phyloP scores from a whole-genome alignment of 2,888 invertebrate genomes.

The Ashinkailepas kermadecensis region DNA sequence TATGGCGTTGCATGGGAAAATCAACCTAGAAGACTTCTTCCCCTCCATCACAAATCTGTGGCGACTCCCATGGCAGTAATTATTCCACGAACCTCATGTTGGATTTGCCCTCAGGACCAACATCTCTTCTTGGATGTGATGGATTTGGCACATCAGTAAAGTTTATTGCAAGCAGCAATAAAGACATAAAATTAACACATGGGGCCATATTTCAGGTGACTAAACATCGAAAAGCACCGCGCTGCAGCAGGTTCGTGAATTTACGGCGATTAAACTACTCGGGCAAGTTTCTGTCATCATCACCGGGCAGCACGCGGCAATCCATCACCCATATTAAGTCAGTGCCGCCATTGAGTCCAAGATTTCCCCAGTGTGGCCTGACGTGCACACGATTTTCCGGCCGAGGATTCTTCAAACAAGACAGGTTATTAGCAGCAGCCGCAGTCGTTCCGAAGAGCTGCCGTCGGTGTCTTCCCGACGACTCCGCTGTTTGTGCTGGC shows the following conservation, averaged over 20 bases:
- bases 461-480: neutral
- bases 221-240: neutral
- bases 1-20: no score
- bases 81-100: no score
- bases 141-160: no score
- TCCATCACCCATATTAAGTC: neutral
- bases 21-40: no score
- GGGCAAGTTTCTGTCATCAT: slow-evolving; percentile 2
- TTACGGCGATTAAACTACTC: neutral
- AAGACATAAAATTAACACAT: neutral
- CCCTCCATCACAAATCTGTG: no score
- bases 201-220: neutral
- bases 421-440: neutral
- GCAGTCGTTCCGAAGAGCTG: no score
- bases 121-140: no score
- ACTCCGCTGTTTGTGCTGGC: neutral
- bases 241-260: neutral
- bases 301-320: neutral
- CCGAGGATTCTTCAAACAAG: neutral
- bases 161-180: neutral
- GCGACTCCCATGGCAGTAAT: no score
- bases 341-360: neutral
- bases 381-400: neutral
- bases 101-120: no score
- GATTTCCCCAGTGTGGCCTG: no score